phyloP scores from a whole-genome alignment of 2,797 vertebrate genomes.

The Esox masquinongy region DNA sequence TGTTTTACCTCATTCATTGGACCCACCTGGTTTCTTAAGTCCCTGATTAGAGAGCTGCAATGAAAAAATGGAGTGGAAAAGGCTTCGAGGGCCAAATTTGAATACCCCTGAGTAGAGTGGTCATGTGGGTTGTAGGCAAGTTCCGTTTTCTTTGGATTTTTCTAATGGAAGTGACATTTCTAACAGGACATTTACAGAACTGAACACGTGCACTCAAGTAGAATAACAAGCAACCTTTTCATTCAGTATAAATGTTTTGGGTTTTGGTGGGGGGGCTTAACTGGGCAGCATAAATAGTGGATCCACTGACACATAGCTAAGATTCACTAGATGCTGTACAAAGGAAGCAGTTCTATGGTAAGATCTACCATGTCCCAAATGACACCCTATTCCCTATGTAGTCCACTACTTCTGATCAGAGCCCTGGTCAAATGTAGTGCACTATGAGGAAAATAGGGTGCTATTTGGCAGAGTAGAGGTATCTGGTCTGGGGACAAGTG shows the following conservation, averaged over 20 bases:
- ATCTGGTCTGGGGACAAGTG: conserved; percentile 25
- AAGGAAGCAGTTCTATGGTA: conserved; percentile 32
- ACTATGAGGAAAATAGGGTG: background rate
- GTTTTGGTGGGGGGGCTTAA: background rate
- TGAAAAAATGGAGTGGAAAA: too few relatives aligned
- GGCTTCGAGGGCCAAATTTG: too few relatives aligned
- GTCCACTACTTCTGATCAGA: background rate
- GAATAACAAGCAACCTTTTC: conserved; percentile 47
- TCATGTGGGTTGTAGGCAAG: background rate
- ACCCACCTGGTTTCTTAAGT: too few relatives aligned
- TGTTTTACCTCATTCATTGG: too few relatives aligned
- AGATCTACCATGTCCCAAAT: conserved; percentile 31
- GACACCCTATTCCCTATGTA: background rate
- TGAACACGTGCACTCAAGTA: conserved; percentile 12
- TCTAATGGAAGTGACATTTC: conserved; percentile 20
- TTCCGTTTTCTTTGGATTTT: conserved; percentile 22
- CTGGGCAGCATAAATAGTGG: conserved; percentile 12
- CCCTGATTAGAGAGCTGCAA: too few relatives aligned
- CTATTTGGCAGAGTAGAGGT: conserved; percentile 2
- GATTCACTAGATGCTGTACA: conserved; percentile 17
- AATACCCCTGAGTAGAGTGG: too few relatives aligned
- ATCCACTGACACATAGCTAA: conserved; percentile 25
- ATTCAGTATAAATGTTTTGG: conserved; percentile 8
- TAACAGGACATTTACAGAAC: conserved; percentile 14
- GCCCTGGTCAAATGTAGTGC: background rate